These are phyloP conservation scores for Dolichopus griseipennis DNA, from an alignment of 2,888 invertebrate genomes.

Conservation along the genomic window DNA sequence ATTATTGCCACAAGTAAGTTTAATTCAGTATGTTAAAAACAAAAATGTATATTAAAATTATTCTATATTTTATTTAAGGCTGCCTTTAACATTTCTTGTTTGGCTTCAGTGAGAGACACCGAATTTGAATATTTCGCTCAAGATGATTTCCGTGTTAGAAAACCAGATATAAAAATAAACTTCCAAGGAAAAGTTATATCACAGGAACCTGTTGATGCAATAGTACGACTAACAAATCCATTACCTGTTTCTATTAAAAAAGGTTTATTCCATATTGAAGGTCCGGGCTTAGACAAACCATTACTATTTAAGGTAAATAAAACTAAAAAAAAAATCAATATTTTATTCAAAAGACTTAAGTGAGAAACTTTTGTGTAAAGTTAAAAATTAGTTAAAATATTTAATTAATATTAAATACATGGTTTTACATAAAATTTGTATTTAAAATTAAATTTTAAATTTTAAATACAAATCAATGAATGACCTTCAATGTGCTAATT, in stretches of 20 bases:
- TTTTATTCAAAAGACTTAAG: too few species aligned
- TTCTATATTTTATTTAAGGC: conserved; percentile 43
- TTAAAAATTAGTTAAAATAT: too few species aligned
- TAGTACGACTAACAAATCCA: conserved; percentile 68
- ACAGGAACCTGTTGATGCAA: conserved; percentile 49
- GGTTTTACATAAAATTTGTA: too few species aligned
- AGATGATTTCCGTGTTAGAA: conserved; percentile 80
- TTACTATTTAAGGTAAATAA: conserved; percentile 56
- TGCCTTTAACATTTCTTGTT: conserved; percentile 73
- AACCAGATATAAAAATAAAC: conserved; percentile 77
- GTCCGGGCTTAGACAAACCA: conserved; percentile 67
- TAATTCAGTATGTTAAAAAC: not conserved
- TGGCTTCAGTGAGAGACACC: conserved; percentile 69
- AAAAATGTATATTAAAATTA: not conserved
- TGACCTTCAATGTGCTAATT: too few species aligned
- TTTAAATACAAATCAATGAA: too few species aligned
- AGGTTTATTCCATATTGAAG: conserved; percentile 72
- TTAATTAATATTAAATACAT: too few species aligned
- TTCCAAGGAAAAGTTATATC: conserved; percentile 49
- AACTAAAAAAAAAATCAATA: too few species aligned
- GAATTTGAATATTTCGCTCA: conserved; percentile 81
- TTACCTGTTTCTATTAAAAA: conserved; percentile 68
- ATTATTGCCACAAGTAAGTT: conserved; percentile 56
- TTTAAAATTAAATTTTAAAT: too few species aligned
- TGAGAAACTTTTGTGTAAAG: too few species aligned